Evolutionary conservation across 2,113 vertebrate genomes (phyloP).

Genomic region (Herpetotheres cachinnans): DNA sequence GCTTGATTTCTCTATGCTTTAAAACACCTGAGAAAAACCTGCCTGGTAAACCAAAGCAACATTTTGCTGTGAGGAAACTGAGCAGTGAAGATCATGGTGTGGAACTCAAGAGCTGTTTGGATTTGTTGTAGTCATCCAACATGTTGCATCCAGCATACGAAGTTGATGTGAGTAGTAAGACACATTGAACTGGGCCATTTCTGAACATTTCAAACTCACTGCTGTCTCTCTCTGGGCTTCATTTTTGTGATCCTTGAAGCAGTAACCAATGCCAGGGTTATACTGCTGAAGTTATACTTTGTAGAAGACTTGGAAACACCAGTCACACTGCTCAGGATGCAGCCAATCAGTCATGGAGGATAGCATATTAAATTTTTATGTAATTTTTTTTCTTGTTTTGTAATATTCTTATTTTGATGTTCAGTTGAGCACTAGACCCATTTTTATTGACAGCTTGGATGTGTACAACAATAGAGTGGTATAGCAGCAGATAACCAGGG

Average conservation of each 20-base stretch:
- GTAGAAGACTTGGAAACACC: background rate
- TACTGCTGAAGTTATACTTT: background rate
- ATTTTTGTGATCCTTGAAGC: background rate
- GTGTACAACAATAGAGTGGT: background rate
- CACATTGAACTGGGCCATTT: background rate
- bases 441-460: background rate
- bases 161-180: background rate
- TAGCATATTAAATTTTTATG: background rate
- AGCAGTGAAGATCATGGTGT: background rate
- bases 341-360: background rate
- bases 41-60: background rate
- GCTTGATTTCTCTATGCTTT: background rate
- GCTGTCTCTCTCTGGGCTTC: background rate
- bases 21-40: background rate
- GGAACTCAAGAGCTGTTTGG: background rate
- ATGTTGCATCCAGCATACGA: fast-evolving
- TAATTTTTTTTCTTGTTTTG: background rate
- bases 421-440: background rate
- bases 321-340: background rate
- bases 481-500: background rate
- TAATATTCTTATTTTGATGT: background rate
- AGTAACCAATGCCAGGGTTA: background rate
- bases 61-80: background rate
- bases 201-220: background rate
- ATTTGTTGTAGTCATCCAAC: background rate